A percentile compares a stretch with the other conserved stretches of the same genome.
These are phyloP conservation scores for Cherax quadricarinatus DNA, from an alignment of 1,140 invertebrate genomes.

Conservation along the genomic window DNA sequence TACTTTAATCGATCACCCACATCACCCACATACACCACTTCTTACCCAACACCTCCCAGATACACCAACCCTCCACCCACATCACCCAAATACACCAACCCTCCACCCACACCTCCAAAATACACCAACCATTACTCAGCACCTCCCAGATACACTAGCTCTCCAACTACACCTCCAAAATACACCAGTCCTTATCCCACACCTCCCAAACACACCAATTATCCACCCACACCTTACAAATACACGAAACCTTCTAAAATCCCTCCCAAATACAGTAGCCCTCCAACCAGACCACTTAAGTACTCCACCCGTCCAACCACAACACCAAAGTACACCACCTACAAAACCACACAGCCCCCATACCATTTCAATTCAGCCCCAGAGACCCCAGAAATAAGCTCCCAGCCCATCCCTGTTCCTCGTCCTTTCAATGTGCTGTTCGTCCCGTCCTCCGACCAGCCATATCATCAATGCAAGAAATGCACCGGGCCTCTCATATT, in stretches of 20 bases:
- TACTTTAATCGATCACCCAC: not conserved
- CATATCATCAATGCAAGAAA: not conserved
- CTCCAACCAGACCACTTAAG: not conserved
- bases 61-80: not conserved
- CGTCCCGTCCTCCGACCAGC: not conserved
- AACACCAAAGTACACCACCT: not conserved
- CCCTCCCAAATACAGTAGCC: too few species aligned
- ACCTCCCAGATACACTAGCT: too few species aligned
- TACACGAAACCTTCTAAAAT: not conserved
- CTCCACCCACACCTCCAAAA: too few species aligned
- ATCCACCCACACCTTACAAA: too few species aligned
- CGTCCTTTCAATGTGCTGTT: not conserved
- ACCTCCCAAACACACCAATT: not conserved
- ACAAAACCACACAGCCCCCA: not conserved
- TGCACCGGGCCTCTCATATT: not conserved
- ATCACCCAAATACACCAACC: not conserved
- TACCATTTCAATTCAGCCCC: too few species aligned
- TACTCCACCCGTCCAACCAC: not conserved
- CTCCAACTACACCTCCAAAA: not conserved
- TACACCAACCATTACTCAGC: not conserved
- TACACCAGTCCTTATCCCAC: not conserved
- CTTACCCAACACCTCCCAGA: not conserved
- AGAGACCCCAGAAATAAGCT: not conserved
- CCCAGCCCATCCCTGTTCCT: not conserved
- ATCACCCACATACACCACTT: conserved; percentile 13